A percentile compares a stretch with the other conserved stretches of the same genome.
Conservation (phyloP, 1,140 invertebrate genomes). For the Ceratosolen fusciceps region DNA sequence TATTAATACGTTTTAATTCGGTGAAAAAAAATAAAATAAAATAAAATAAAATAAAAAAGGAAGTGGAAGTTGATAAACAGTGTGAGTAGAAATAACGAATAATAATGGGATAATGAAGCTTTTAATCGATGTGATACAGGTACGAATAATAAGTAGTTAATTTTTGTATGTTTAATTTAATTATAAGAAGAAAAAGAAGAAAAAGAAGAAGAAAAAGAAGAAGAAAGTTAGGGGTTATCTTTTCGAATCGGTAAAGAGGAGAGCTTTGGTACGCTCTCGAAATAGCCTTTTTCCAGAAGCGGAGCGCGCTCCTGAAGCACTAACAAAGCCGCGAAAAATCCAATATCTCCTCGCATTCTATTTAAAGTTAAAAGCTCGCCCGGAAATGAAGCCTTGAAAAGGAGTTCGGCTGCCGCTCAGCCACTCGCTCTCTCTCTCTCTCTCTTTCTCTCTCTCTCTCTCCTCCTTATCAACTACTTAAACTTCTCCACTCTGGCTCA, state of each 20-base stretch:
- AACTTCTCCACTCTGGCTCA: slow-evolving; percentile 18
- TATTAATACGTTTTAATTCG: too few species aligned
- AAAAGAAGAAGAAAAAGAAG: too few species aligned
- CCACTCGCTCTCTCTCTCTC: slow-evolving; percentile 1
- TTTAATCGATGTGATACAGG: slow-evolving; percentile 12
- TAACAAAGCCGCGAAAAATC: slow-evolving; percentile 53
- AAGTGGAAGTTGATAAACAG: too few species aligned
- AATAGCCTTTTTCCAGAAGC: background rate
- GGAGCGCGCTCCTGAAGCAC: slow-evolving; percentile 25
- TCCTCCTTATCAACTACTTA: slow-evolving; percentile 47
- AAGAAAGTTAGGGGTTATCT: background rate
- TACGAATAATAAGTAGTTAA: slow-evolving; percentile 30
- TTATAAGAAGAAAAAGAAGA: slow-evolving; percentile 14
- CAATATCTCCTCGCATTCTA: slow-evolving; percentile 42
- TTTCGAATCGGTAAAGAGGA: background rate
- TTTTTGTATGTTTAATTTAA: slow-evolving; percentile 28
- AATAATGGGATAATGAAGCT: background rate
- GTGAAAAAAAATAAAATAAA: too few species aligned
- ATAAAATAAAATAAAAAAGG: too few species aligned
- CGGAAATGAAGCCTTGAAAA: slow-evolving; percentile 48
- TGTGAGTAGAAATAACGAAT: too few species aligned
- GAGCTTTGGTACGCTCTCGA: slow-evolving; percentile 11
- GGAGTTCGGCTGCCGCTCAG: slow-evolving; percentile 11
- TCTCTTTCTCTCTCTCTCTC: too few species aligned
- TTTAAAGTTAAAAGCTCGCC: slow-evolving; percentile 45